Conservation (phyloP, 2,113 vertebrate species). For the Lepus timidus region DNA sequence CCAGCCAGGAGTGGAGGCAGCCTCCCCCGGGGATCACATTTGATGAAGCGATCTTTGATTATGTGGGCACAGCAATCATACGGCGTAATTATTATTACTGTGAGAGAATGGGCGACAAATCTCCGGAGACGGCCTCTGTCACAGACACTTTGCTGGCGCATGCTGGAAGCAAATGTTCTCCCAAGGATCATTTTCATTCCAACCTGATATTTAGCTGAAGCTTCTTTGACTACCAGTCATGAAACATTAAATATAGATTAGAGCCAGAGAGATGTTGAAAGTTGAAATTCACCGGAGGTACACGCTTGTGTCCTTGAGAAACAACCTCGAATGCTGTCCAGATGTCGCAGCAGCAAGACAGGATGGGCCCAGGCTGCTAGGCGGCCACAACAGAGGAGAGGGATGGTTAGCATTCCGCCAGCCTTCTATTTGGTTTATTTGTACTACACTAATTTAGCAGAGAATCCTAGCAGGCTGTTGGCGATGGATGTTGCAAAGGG, state of each 20-base stretch:
- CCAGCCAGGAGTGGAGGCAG: conserved; percentile 86
- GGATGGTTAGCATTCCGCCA: conserved; percentile 87
- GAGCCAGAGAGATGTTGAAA: conserved; percentile 90
- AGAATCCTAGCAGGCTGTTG: conserved; percentile 87
- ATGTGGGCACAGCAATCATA: conserved; percentile 90
- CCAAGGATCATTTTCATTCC: conserved; percentile 92
- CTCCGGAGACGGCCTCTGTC: conserved; percentile 87
- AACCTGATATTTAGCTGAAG: conserved; percentile 90
- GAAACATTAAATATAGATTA: conserved; percentile 93
- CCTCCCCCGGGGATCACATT: conserved; percentile 85
- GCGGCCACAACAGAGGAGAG: conserved; percentile 86
- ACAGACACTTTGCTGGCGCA: conserved; percentile 85
- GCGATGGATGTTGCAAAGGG: conserved; percentile 84
- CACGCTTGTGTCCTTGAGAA: conserved; percentile 88
- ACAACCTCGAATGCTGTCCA: conserved; percentile 89
- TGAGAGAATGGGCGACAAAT: conserved; percentile 88
- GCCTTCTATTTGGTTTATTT: conserved; percentile 88
- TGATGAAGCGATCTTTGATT: conserved; percentile 91
- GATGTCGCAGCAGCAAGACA: conserved; percentile 88
- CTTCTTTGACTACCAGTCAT: conserved; percentile 91
- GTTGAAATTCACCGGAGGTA: conserved; percentile 91
- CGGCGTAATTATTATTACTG: conserved; percentile 92
- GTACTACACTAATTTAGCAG: conserved; percentile 86
- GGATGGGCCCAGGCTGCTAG: conserved; percentile 85
- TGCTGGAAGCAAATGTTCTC: conserved; percentile 87